Evolutionary conservation across 2,113 vertebrate genomes (phyloP), one percentile per base, ranked within the genome.

Genomic region (Nerophis lumbriciformis): DNA sequence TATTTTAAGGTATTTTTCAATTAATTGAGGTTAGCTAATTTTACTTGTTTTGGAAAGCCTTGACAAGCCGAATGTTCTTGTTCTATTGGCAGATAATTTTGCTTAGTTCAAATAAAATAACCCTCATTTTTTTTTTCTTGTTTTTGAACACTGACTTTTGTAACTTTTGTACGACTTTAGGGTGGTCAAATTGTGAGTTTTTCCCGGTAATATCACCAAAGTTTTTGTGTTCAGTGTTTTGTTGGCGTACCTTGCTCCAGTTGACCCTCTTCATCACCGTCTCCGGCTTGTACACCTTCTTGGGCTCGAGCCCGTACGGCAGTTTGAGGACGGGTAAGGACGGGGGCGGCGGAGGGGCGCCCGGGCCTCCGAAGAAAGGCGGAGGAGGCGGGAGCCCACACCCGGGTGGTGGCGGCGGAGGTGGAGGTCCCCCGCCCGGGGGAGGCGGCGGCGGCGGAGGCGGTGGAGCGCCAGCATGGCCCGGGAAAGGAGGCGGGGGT

Each of bases 231-330:
- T 39, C 21, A 47, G 49, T n/a, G 48, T 69, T n/a, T 7, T 10
- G 48, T 39, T 45, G 14, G 5, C 67, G 6, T 94, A 98, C 96
- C 97, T 98, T 98, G n/a, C 89, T 92, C 96, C 97, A 99, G 78
- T 99, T 99, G 77, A 97, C 92, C 80, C 95, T 92, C 88, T 95
- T 97, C 94, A 98, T 96, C 3, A 92, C 56, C 0, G 89, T 83
- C 42, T 97, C 95, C 21, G 93, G 92, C n/a, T 90, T 93, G 68
- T 96, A 99, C 28, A 79, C 68, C 70, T 95, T 99, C 84, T 99
- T 98, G 54, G 91, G 86, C 72, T 94, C 87, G 84, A 99, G 93
- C 63, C 96, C 97, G 48, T 94, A 94, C 50, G 97, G 97, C 70
- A 96, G 77, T 36, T 88, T 91, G 50, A 88, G 19, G 12, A 88